Conservation (phyloP, 2,888 invertebrate genomes). For the Pyrgus malvae region DNA sequence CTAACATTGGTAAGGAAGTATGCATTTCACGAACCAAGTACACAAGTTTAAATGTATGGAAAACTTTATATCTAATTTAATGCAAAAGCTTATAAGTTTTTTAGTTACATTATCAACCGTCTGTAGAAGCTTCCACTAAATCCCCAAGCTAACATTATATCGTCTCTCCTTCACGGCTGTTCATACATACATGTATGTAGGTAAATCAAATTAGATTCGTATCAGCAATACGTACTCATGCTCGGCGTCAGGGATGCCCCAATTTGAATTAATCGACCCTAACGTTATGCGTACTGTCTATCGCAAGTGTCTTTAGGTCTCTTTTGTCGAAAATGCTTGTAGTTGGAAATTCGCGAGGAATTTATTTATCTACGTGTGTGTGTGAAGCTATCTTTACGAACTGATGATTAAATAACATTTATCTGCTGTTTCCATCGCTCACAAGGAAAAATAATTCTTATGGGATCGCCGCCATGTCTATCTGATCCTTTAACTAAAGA, state of each 20-base stretch:
- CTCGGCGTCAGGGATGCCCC: conserved; percentile 12
- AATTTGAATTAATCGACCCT: conserved; percentile 27
- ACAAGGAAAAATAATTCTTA: no score
- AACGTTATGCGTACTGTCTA: conserved; percentile 14
- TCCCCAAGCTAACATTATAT: no score
- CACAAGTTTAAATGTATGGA: no score
- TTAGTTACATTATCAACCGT: not conserved
- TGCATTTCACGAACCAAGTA: no score
- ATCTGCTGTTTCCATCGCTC: no score
- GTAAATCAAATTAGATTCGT: conserved; percentile 18
- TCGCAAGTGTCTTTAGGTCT: conserved; percentile 12
- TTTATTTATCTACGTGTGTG: not conserved
- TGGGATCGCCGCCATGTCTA: no score
- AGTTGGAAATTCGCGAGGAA: conserved; percentile 5
- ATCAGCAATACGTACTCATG: conserved; percentile 23
- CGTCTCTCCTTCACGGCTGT: not conserved
- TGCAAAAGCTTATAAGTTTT: no score
- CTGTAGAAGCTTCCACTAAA: conserved; percentile 8
- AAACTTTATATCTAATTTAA: no score
- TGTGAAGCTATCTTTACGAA: no score
- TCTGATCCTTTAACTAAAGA: no score
- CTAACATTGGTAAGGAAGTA: no score
- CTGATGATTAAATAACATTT: no score
- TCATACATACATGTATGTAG: conserved; percentile 13
- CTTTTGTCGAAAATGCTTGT: conserved; percentile 7